These are phyloP conservation scores for Tipula helvola DNA, from an alignment of 2,888 invertebrate genomes.

Conservation along the genomic window DNA sequence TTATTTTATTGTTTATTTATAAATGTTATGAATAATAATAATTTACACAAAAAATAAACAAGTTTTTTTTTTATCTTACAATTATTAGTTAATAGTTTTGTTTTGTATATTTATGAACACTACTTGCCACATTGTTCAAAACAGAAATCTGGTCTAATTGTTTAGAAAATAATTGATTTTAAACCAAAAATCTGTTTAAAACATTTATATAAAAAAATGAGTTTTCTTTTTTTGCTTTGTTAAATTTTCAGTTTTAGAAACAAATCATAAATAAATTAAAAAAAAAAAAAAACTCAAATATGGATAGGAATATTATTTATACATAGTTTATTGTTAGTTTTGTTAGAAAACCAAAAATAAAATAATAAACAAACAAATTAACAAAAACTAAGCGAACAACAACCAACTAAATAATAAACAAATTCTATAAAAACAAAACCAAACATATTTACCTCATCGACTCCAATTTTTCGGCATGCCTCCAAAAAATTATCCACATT, in stretches of 20 bases:
- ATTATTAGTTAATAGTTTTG: not conserved
- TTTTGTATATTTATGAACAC: not conserved
- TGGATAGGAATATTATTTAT: not conserved
- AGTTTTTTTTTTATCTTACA: not conserved
- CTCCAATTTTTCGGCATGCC: constrained; percentile 86
- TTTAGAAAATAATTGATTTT: not conserved
- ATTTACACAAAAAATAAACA: constrained; percentile 4
- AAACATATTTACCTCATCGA: constrained; percentile 69
- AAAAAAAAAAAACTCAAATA: not conserved
- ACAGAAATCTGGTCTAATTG: not conserved
- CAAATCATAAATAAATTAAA: not conserved
- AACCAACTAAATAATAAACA: not conserved
- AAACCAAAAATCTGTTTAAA: not conserved
- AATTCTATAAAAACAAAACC: not conserved
- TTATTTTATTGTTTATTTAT: constrained; percentile 12
- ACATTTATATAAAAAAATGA: not conserved
- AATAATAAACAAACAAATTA: not conserved
- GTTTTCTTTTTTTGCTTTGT: not conserved
- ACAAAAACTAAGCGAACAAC: not conserved
- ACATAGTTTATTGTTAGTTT: not conserved
- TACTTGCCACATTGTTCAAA: not conserved
- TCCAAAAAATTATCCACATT: constrained; percentile 94
- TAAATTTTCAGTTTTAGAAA: not conserved
- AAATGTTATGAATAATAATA: constrained; percentile 10
- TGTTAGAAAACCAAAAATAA: not conserved